These are phyloP conservation scores for Hepsetus odoe DNA, from an alignment of 2,113 vertebrate species.

Conservation along the genomic window DNA sequence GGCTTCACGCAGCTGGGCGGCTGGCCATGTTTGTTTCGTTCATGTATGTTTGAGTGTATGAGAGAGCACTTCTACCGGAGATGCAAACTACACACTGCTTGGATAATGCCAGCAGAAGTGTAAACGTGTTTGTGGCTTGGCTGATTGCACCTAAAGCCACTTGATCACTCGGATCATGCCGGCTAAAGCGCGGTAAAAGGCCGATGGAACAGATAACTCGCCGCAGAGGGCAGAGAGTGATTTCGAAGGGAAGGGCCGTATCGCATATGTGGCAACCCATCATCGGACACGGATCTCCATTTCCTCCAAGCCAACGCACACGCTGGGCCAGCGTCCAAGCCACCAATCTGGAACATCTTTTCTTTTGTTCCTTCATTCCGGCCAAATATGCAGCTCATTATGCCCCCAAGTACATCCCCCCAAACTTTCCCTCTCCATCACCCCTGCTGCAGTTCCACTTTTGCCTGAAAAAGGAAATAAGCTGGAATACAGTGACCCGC, in stretches of 20 bases:
- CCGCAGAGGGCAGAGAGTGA: neutral
- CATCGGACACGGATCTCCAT: constrained; percentile 69
- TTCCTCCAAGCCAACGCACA: constrained; percentile 65
- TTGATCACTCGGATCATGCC: neutral
- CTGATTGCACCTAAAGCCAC: constrained; percentile 29
- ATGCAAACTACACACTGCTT: neutral
- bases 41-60: constrained; percentile 4
- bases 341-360: constrained; percentile 59
- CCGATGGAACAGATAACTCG: constrained; percentile 1
- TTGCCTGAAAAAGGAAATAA: neutral
- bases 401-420: constrained; percentile 52
- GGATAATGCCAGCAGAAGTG: constrained; percentile 30
- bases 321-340: constrained; percentile 63
- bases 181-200: neutral
- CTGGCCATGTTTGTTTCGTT: neutral
- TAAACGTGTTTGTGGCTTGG: constrained; percentile 38
- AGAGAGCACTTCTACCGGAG: constrained; percentile 19
- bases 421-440: neutral
- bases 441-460: neutral
- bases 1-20: neutral
- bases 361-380: constrained; percentile 54
- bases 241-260: constrained; percentile 51
- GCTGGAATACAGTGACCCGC: neutral
- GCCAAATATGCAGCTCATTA: constrained; percentile 65
- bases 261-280: constrained; percentile 71